Conservation (phyloP, 2,113 vertebrate genomes). For the Fulmarus glacialis region DNA sequence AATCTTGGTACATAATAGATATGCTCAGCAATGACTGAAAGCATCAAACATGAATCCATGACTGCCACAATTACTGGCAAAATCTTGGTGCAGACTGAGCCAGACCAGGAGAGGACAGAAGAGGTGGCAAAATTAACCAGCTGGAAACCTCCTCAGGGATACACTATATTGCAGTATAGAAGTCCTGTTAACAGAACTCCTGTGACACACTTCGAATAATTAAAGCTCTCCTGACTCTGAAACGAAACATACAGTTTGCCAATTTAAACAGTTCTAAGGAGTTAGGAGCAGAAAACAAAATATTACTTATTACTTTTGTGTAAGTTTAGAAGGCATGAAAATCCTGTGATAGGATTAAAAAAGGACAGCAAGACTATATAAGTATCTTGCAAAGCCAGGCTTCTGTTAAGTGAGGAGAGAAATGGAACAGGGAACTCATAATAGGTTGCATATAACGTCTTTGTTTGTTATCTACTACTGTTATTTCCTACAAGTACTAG, state of each 20-base stretch:
- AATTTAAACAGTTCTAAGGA: background rate
- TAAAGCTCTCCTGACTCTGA: background rate
- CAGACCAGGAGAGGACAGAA: background rate
- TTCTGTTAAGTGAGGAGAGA: background rate
- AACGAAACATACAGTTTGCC: background rate
- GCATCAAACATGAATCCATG: background rate
- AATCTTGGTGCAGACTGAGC: background rate
- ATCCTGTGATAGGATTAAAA: background rate
- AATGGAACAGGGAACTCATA: background rate
- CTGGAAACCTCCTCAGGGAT: background rate
- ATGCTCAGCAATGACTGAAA: background rate
- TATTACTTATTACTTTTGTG: background rate
- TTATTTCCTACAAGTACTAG: background rate
- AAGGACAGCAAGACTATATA: background rate
- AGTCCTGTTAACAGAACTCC: background rate
- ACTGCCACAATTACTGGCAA: background rate
- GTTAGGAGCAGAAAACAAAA: background rate
- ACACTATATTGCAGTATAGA: background rate
- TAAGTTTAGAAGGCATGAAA: background rate
- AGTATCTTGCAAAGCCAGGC: background rate
- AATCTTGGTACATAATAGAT: background rate
- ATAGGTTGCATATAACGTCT: background rate
- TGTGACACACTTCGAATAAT: background rate
- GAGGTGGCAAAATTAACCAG: background rate
- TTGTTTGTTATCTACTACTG: background rate